Base-by-base conservation (phyloP, 2,888 invertebrate genomes). In the Phlogophora meticulosa region DNA sequence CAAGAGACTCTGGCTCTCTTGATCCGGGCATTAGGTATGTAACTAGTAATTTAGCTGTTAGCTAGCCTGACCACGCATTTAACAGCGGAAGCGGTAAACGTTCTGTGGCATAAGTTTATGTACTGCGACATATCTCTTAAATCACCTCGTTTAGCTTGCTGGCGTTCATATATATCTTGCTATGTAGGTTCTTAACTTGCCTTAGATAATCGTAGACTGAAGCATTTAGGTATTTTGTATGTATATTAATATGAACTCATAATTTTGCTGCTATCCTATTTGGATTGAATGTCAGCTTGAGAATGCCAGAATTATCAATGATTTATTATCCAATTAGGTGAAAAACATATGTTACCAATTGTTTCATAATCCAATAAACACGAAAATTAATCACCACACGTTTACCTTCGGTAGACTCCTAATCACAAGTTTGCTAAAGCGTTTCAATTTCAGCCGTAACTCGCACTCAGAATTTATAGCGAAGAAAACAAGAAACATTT, bases 401-500 rank as follows among this genome's bases (percentile, higher is more conserved):
- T 43, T 49, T 43, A 69, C 65, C 49, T 62, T 52, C 10, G 20
- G 22, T 22, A 43, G 34, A 4, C 13, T 55, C 45, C 48, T 58
- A 67, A 75, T 75, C 58, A 53, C 49, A 49, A 53, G 52, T 68
- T 60, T 32, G 55, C 42, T 66, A 63, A 66, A 67, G 76, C 78
- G 72, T 75, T 81, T 78, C 58, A 81, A 82, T 78, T 72, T 65
- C 59, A 64, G 69, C 69, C 72, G 83, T 86, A 85, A 87, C 85
- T 86, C 83, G 74, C 74, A 71, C 83, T 85, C 82, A 73, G 82
- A 85, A 84, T 73, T 57, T 77, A 84, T 84, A 85, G 78, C 78
- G 67, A 80, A 78, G 80, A 85, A 76, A 74, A 76, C 71, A 78
- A 81, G 76, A 76, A 87, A 88, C 85, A 89, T 87, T 87, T 88